A percentile compares a stretch with the other conserved stretches of the same genome.
These are phyloP conservation scores for Drosophila navojoa DNA, from an alignment of 1,140 invertebrate species.

Conservation along the genomic window DNA sequence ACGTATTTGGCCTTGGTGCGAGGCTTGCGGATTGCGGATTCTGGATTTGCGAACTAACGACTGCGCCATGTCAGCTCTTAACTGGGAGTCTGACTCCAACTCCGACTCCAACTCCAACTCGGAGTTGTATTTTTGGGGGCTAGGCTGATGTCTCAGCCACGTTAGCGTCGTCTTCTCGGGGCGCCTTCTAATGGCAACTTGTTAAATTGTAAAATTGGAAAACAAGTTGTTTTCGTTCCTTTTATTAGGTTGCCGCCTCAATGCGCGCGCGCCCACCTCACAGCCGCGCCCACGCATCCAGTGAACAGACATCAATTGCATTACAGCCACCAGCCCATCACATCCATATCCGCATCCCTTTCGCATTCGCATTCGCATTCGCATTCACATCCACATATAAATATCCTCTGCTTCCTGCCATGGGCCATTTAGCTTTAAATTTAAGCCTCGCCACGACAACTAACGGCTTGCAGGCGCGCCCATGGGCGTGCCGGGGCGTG, in stretches of 20 bases:
- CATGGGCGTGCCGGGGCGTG: conserved; percentile 8
- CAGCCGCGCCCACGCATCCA: conserved; percentile 7
- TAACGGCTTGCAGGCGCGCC: conserved; percentile 24
- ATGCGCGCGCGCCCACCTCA: conserved; percentile 44
- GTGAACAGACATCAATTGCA: conserved; percentile 44
- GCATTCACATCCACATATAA: conserved; percentile 1
- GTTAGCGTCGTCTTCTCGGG: background rate
- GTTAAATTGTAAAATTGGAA: conserved; percentile 84
- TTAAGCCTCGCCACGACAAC: conserved; percentile 34
- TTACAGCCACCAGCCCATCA: conserved; percentile 26
- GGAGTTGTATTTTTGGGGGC: background rate
- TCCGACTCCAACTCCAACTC: too few relatives aligned
- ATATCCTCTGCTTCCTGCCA: conserved; percentile 28
- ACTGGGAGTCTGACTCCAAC: background rate
- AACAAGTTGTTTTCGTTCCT: conserved; percentile 83
- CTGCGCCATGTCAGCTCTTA: conserved; percentile 27
- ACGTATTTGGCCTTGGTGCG: conserved; percentile 9
- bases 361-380: background rate
- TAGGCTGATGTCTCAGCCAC: background rate
- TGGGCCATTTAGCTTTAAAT: conserved; percentile 72
- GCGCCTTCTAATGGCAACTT: conserved; percentile 76
- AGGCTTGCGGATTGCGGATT: conserved; percentile 17
- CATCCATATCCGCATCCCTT: background rate
- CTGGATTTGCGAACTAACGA: conserved; percentile 55
- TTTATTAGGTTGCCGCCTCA: conserved; percentile 82